These are phyloP conservation scores for Macaria notata DNA, from an alignment of 2,888 invertebrate genomes.

Conservation along the genomic window DNA sequence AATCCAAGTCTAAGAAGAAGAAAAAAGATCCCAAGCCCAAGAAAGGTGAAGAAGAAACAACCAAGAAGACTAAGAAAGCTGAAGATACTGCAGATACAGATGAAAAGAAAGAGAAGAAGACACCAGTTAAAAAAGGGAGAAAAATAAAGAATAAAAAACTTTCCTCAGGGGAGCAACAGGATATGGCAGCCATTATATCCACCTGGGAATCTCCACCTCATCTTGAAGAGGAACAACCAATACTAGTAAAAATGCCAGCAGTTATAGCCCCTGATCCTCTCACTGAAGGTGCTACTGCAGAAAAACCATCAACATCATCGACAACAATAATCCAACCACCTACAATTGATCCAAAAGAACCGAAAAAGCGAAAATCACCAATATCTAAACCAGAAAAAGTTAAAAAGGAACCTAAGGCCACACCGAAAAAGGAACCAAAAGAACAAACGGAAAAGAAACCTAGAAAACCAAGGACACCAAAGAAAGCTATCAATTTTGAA, in stretches of 20 bases:
- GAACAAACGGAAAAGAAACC: constrained; percentile 60
- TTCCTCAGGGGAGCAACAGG: constrained; percentile 58
- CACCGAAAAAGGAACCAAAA: constrained; percentile 27
- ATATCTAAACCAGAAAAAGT: constrained; percentile 36
- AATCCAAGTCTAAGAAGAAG: constrained; percentile 53
- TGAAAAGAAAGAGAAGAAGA: constrained; percentile 37
- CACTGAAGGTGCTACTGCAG: not conserved
- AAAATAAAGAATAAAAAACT: constrained; percentile 63
- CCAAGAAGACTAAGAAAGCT: constrained; percentile 32
- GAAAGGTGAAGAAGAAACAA: constrained; percentile 29
- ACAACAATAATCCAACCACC: not conserved
- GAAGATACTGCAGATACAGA: constrained; percentile 29
- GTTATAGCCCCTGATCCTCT: constrained; percentile 26
- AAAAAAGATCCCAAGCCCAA: constrained; percentile 38
- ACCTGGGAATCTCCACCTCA: constrained; percentile 70
- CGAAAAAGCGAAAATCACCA: constrained; percentile 58
- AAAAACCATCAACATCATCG: not conserved
- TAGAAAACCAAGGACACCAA: constrained; percentile 61
- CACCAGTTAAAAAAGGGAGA: constrained; percentile 33
- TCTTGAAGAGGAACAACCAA: constrained; percentile 41
- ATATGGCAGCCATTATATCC: constrained; percentile 60
- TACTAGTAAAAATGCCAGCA: constrained; percentile 35
- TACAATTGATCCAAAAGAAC: constrained; percentile 40
- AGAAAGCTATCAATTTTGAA: constrained; percentile 49
- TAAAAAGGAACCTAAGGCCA: constrained; percentile 44